A percentile compares a stretch with the other conserved stretches of the same genome.
Conservation (phyloP, 2,797 vertebrate genomes). For the Taeniopygia guttata region DNA sequence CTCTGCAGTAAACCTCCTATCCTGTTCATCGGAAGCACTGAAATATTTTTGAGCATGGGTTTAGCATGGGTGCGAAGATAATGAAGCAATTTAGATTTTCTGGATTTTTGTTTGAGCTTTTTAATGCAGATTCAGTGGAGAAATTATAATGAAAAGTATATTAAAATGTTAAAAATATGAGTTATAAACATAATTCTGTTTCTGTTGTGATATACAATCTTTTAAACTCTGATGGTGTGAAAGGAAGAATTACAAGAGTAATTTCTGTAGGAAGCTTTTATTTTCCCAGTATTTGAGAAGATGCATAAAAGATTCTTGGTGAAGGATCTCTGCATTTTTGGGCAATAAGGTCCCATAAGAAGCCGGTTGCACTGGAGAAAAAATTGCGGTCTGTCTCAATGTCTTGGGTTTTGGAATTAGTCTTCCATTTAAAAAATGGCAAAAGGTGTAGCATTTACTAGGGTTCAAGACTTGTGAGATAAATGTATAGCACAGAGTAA, state of each 20-base stretch:
- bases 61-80: background rate
- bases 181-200: background rate
- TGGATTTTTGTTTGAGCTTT: background rate
- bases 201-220: background rate
- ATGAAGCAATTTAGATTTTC: background rate
- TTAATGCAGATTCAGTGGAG: background rate
- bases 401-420: background rate
- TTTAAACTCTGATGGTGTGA: background rate
- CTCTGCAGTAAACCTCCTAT: background rate
- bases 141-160: background rate
- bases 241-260: background rate
- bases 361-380: background rate
- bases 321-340: background rate
- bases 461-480: background rate
- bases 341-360: background rate
- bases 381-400: background rate
- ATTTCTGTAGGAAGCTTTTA: background rate
- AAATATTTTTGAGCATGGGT: background rate
- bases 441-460: background rate
- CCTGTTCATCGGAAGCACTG: background rate
- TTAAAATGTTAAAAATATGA: background rate
- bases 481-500: background rate
- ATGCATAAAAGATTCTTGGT: background rate
- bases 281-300: background rate
- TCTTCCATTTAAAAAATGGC: background rate